Conservation (phyloP, 2,888 invertebrate species). For the Muscina levida region DNA sequence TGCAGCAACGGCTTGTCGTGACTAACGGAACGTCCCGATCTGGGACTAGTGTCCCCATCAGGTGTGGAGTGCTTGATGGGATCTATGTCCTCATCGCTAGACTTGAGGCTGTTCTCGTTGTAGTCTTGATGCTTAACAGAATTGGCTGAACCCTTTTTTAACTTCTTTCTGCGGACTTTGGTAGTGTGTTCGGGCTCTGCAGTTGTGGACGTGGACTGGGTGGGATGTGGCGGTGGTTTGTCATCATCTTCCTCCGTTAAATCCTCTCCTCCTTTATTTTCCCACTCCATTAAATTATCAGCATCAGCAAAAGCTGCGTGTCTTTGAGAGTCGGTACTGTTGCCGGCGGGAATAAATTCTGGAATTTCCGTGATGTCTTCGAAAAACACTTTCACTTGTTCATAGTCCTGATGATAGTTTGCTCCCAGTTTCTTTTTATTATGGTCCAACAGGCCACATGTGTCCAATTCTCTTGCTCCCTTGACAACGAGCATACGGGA, state of each 20-base stretch:
- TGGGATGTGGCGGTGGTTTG: slow-evolving; percentile 29
- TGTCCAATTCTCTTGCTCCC: slow-evolving; percentile 88
- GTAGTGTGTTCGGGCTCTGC: slow-evolving; percentile 40
- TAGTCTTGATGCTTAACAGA: slow-evolving; percentile 43
- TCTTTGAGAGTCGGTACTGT: slow-evolving; percentile 60
- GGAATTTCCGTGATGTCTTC: slow-evolving; percentile 82
- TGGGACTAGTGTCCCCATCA: slow-evolving; percentile 10
- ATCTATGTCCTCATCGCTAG: slow-evolving; percentile 36
- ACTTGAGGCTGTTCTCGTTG: slow-evolving; percentile 59
- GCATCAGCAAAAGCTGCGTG: slow-evolving; percentile 15
- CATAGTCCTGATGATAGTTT: slow-evolving; percentile 79
- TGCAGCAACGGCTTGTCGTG: too few species aligned
- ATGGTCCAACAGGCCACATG: slow-evolving; percentile 88
- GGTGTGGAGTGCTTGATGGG: background rate
- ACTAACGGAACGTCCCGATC: background rate
- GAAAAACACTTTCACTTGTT: slow-evolving; percentile 82
- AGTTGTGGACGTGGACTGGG: slow-evolving; percentile 43
- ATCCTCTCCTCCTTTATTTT: slow-evolving; percentile 78
- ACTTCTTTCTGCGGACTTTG: slow-evolving; percentile 67
- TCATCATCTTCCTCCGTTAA: slow-evolving; percentile 70
- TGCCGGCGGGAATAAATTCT: slow-evolving; percentile 63
- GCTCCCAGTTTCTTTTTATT: slow-evolving; percentile 84
- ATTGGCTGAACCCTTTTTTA: slow-evolving; percentile 71
- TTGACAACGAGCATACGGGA: slow-evolving; percentile 90
- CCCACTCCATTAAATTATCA: slow-evolving; percentile 71